phyloP scores from a whole-genome alignment of 2,797 vertebrate species.

The Epinephelus awoara region DNA sequence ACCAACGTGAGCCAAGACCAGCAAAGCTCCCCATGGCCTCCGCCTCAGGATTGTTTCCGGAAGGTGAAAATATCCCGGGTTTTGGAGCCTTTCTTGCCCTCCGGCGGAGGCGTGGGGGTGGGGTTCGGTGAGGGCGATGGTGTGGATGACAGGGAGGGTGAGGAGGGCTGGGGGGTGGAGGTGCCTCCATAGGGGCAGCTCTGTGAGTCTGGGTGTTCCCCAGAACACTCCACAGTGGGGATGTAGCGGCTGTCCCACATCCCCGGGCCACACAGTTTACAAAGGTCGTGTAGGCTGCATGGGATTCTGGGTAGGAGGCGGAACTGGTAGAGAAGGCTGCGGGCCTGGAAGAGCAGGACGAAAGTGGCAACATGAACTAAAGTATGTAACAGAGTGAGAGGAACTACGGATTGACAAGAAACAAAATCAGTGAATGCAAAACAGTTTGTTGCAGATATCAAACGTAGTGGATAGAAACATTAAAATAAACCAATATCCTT shows the following conservation, averaged over 20 bases:
- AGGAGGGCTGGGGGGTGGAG: conserved; percentile 84
- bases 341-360: conserved; percentile 84
- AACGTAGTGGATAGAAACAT: background rate
- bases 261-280: conserved; percentile 94
- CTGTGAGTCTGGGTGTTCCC: conserved; percentile 91
- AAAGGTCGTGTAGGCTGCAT: conserved; percentile 96
- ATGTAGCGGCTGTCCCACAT: conserved; percentile 99
- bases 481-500: conserved; percentile 52
- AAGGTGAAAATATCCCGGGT: conserved; percentile 92
- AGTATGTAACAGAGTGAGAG: conserved; percentile 20
- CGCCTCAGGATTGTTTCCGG: conserved; percentile 89
- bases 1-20: conserved; percentile 26
- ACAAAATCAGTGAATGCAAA: conserved; percentile 33
- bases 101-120: conserved; percentile 69
- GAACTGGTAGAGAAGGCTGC: conserved; percentile 98
- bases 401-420: conserved; percentile 8
- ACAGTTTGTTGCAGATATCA: conserved; percentile 19
- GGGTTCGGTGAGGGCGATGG: conserved; percentile 77
- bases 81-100: conserved; percentile 89
- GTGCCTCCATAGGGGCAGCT: conserved; percentile 96
- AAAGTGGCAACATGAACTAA: conserved; percentile 23
- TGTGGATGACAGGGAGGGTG: conserved; percentile 64
- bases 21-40: conserved; percentile 19
- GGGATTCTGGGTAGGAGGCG: conserved; percentile 95
- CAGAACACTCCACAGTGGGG: conserved; percentile 95